Conservation (phyloP, 2,888 invertebrate species). For the Aphidoletes aphidimyza region DNA sequence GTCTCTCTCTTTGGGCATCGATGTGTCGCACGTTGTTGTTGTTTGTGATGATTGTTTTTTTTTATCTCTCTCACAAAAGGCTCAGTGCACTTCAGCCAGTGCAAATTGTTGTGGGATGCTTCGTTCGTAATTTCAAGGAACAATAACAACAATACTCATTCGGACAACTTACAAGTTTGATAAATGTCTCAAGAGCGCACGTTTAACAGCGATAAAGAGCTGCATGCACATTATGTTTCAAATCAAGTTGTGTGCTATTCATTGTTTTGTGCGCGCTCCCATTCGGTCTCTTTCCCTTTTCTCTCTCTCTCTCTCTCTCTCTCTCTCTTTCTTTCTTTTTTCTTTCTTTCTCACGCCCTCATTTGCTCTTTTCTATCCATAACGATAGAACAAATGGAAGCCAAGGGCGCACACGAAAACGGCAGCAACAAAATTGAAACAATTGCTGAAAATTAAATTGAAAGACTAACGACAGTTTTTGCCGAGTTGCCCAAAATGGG, state of each 20-base stretch:
- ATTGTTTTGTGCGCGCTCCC: neutral
- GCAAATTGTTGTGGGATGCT: neutral
- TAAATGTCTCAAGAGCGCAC: slow-evolving; percentile 42
- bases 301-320: neutral
- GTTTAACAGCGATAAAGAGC: neutral
- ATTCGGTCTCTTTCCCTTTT: neutral
- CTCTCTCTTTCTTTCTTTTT: too few species aligned
- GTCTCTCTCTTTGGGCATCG: too few species aligned
- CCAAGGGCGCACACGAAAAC: neutral
- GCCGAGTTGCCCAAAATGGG: too few species aligned
- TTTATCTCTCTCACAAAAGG: too few species aligned
- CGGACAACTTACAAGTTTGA: slow-evolving; percentile 45
- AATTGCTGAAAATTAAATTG: neutral
- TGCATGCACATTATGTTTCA: neutral
- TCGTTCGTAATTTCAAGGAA: neutral
- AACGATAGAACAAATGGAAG: neutral
- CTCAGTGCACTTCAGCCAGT: too few species aligned
- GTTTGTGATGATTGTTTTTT: too few species aligned
- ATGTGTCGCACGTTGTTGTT: too few species aligned
- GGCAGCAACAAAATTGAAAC: neutral
- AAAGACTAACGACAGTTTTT: neutral
- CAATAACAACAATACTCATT: slow-evolving; percentile 33
- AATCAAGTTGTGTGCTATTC: slow-evolving; percentile 13
- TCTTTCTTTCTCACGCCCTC: neutral
- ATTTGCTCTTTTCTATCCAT: too few species aligned